phyloP scores from a whole-genome alignment of 2,797 vertebrate species.

The Anas bahamensis region DNA sequence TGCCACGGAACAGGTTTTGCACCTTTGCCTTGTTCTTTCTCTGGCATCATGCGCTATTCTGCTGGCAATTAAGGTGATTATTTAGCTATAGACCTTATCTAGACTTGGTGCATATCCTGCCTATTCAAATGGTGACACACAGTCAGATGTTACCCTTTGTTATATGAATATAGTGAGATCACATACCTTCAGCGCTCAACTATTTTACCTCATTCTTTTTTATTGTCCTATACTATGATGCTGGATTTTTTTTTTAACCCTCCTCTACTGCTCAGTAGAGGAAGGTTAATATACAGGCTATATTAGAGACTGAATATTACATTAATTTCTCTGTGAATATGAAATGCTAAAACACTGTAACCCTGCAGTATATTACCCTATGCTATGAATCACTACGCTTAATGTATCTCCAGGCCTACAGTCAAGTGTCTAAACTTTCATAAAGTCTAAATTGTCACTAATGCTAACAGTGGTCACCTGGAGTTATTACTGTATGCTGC shows the following conservation, averaged over 20 bases:
- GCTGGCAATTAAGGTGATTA: background rate
- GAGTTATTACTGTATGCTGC: background rate
- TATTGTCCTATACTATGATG: background rate
- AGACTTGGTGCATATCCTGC: background rate
- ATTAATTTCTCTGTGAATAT: background rate
- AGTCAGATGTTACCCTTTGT: background rate
- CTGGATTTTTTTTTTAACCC: background rate
- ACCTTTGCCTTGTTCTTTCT: background rate
- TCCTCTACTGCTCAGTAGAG: background rate
- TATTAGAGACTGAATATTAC: background rate
- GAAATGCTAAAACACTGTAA: background rate
- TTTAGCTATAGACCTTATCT: background rate
- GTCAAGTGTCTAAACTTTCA: background rate
- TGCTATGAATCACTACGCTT: background rate
- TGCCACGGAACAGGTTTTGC: background rate
- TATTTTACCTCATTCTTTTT: background rate
- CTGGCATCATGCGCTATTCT: background rate
- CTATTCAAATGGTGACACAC: background rate
- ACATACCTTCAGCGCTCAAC: background rate
- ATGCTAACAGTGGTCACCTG: background rate
- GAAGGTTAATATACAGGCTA: background rate
- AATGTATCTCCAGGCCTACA: background rate
- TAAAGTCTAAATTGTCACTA: background rate
- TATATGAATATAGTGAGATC: background rate
- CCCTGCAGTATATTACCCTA: background rate